Evolutionary conservation across 2,797 vertebrate species (phyloP).

Genomic region (Odontamblyopus rebecca): DNA sequence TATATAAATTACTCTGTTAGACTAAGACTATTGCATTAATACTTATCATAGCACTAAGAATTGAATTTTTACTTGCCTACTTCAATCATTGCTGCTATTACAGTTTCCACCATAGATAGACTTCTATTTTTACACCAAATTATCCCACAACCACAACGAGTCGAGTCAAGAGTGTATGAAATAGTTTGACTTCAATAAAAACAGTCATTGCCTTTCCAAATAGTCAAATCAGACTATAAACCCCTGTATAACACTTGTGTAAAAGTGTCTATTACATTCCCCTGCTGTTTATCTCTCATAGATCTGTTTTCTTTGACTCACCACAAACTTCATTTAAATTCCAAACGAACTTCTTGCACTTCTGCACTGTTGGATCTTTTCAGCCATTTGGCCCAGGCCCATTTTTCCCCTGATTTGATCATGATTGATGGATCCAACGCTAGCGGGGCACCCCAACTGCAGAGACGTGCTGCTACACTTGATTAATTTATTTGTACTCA

Average conservation of each 20-base stretch:
- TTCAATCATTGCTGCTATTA: too few relatives aligned
- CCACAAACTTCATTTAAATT: constrained; percentile 37
- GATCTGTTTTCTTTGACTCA: constrained; percentile 10
- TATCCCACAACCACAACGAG: too few relatives aligned
- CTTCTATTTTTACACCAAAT: too few relatives aligned
- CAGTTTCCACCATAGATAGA: too few relatives aligned
- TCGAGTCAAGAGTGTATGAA: too few relatives aligned
- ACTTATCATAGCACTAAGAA: too few relatives aligned
- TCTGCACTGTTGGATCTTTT: constrained; percentile 37
- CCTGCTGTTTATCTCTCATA: constrained; percentile 3
- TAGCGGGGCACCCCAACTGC: constrained; percentile 41
- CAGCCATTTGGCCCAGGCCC: constrained; percentile 23
- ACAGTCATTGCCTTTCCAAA: background rate
- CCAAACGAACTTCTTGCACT: constrained; percentile 26
- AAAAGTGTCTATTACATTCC: background rate
- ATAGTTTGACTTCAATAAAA: background rate
- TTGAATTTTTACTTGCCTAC: too few relatives aligned
- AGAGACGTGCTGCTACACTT: constrained; percentile 35
- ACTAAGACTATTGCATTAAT: too few relatives aligned
- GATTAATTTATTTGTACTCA: constrained; percentile 63
- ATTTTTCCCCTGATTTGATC: constrained; percentile 56
- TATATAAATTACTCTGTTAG: too few relatives aligned
- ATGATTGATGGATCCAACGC: constrained; percentile 60
- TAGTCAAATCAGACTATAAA: background rate
- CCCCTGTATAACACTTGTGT: background rate